Percentiles rank a stretch among this genome's conserved stretches.
Evolutionary conservation across 2,797 vertebrate genomes (phyloP).

Genomic region (Poecilia velifera): DNA sequence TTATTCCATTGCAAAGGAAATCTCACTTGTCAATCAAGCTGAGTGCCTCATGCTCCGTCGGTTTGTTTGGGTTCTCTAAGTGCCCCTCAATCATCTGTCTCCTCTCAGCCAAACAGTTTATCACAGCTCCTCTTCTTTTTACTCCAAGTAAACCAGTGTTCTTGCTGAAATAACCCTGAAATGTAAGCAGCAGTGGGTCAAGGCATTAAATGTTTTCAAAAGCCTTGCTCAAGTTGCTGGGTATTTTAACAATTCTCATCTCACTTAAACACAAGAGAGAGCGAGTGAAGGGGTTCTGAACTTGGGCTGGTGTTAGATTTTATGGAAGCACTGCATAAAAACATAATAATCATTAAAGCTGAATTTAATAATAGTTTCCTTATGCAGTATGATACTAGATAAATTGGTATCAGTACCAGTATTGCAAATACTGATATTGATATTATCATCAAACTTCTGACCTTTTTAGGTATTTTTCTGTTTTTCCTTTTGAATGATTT

Average conservation of each 20-base stretch:
- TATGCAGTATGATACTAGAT: background rate
- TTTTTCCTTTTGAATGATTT: no score
- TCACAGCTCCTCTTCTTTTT: slow-evolving; percentile 40
- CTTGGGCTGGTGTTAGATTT: background rate
- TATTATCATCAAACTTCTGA: background rate
- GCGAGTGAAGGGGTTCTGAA: background rate
- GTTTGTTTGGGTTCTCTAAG: slow-evolving; percentile 14
- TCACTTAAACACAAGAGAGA: background rate
- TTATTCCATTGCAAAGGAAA: background rate
- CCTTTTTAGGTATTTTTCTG: background rate
- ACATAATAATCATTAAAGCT: background rate
- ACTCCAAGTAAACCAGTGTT: slow-evolving; percentile 20
- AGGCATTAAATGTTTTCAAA: slow-evolving; percentile 37
- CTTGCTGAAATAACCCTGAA: slow-evolving; percentile 41
- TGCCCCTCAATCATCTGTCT: slow-evolving; percentile 32
- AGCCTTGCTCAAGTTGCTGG: slow-evolving; percentile 19
- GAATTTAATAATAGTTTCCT: background rate
- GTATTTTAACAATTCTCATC: background rate
- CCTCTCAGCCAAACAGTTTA: slow-evolving; percentile 31
- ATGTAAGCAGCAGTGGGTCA: slow-evolving; percentile 21
- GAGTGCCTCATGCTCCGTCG: slow-evolving; percentile 4
- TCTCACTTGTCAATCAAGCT: slow-evolving; percentile 39
- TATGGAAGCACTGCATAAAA: background rate
- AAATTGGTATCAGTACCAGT: no score
- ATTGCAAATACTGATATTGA: no score